These are phyloP conservation scores for Pituophis catenifer DNA, from an alignment of 2,113 vertebrate species.

Conservation along the genomic window DNA sequence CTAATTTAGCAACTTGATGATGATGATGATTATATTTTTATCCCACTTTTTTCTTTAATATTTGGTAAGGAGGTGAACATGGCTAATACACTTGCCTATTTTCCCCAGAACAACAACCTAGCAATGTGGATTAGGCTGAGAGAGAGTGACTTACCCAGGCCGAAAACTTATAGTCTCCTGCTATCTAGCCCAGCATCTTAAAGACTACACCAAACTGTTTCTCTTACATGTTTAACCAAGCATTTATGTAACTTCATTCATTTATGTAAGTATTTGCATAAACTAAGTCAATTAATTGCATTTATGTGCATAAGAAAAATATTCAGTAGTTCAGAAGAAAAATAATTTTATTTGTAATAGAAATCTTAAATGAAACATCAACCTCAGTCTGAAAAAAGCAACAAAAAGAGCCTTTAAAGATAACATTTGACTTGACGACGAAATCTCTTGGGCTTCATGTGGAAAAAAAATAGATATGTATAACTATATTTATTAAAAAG, in stretches of 20 bases:
- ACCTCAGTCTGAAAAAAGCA: background rate
- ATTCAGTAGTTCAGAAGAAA: background rate
- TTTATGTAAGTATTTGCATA: background rate
- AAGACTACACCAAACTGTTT: background rate
- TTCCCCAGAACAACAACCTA: background rate
- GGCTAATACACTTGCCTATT: background rate
- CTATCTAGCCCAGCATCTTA: background rate
- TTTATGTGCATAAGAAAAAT: background rate
- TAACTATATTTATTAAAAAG: constrained; percentile 21
- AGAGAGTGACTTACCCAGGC: background rate
- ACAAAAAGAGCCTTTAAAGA: constrained; percentile 12
- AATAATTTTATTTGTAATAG: background rate
- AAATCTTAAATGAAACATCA: background rate
- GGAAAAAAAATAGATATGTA: constrained; percentile 18
- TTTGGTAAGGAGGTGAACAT: background rate
- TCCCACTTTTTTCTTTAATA: background rate
- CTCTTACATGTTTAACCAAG: background rate
- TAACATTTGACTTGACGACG: background rate
- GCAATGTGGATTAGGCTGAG: background rate
- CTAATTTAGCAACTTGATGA: too few species aligned
- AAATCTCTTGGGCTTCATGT: constrained; percentile 1
- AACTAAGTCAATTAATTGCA: background rate
- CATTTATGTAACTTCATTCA: background rate
- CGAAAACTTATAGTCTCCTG: background rate
- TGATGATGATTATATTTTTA: too few species aligned